Base-by-base conservation (phyloP, 2,888 invertebrate species). In the Scelioninae gen. 1 region DNA sequence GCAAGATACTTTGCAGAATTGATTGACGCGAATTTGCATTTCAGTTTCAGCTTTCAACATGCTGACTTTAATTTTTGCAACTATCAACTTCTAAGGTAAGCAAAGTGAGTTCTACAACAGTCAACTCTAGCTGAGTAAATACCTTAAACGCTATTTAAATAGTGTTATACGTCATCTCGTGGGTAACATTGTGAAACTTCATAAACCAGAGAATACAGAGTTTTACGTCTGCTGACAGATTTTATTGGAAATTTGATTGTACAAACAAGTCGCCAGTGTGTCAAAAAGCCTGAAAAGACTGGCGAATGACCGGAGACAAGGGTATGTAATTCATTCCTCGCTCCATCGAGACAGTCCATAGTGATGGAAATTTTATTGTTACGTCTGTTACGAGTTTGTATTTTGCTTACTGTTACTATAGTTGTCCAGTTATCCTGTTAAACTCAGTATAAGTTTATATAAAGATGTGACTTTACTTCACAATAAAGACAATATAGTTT, bases 311-410 rank as follows among this genome's bases (percentile, higher is more conserved):
- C 68, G 66, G 60, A 76, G 76, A 76, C 69, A 69, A 62, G 77
- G 49, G 56, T 56, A 23, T 49, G 69, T 56, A 71, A 63, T 78
- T 49, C 78, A 78, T 71, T 78, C 71, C 78, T 65, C 62, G 51
- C 49, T 68, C 66, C 77, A 69, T n/a, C 47, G 65, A 49, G 58
- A 47, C n/a, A 32, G 60, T 51, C 72, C 49, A 72, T 78, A 78
- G 78, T 71, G 58, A 77, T 77, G 77, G 77, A 77, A 77, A 77
- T 77, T 69, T 77, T 63, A 77, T 77, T 69, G 69, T 77, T 62
- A 51, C 34, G 62, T 38, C 69, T 60, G 76, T 68, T 68, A 66
- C 68, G 43, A 60, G 56, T 53, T 38, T 63, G 47, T 51, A 68
- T 68, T 62, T 55, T 69, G 49, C 63, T 51, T 56, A 10, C 69